Conservation (phyloP, 2,888 invertebrate genomes). For the Linyphia triangularis region DNA sequence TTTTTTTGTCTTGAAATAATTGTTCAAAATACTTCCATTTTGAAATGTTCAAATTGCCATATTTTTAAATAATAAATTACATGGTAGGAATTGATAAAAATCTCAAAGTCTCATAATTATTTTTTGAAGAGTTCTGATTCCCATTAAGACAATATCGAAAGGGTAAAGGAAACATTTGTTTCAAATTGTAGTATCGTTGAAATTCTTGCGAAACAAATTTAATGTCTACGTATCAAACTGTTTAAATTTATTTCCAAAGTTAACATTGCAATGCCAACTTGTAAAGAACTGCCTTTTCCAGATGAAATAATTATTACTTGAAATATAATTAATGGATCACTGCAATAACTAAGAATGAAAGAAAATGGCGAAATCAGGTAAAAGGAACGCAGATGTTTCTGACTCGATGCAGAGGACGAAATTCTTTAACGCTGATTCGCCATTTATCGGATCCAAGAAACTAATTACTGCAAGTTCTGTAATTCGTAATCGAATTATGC, state of each 20-base stretch:
- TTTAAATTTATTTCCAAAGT: not conserved
- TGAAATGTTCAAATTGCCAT: no score
- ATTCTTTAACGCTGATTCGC: constrained; percentile 44
- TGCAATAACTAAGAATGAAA: not conserved
- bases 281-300: not conserved
- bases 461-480: constrained; percentile 45
- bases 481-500: constrained; percentile 58
- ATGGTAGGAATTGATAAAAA: no score
- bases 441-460: constrained; percentile 42
- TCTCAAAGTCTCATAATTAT: no score
- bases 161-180: no score
- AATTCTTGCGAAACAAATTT: not conserved
- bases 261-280: not conserved
- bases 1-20: no score
- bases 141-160: no score
- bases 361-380: constrained; percentile 5
- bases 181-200: no score
- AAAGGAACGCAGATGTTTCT: constrained; percentile 1
- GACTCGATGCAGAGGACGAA: constrained; percentile 12
- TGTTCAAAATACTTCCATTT: no score
- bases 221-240: not conserved
- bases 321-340: constrained; percentile 1
- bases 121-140: not conserved
- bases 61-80: no score
- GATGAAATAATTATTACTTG: not conserved